Evolutionary conservation across 2,888 invertebrate genomes (phyloP).

Genomic region (Mesoligia furuncula): DNA sequence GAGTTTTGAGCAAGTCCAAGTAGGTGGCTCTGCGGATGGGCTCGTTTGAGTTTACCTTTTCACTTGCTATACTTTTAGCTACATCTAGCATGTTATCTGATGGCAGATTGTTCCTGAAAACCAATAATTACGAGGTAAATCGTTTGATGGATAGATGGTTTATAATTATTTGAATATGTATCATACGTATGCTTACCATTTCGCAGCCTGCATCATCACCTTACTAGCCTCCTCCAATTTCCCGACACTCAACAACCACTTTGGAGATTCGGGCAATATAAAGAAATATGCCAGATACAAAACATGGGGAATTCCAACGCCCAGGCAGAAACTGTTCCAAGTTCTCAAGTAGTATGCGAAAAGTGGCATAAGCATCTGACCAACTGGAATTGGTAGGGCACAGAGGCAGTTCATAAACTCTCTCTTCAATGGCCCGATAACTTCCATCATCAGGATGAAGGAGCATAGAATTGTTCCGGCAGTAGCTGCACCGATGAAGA

Average conservation of each 20-base stretch:
- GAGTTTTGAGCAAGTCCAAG: conserved; percentile 91
- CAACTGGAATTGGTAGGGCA: conserved; percentile 91
- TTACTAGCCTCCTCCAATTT: conserved; percentile 90
- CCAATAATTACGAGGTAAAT: neutral
- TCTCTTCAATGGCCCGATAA: conserved; percentile 86
- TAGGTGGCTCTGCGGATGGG: conserved; percentile 83
- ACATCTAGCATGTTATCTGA: conserved; percentile 78
- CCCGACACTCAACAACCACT: conserved; percentile 93
- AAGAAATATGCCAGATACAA: conserved; percentile 91
- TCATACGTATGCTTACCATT: conserved; percentile 66
- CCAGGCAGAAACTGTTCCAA: conserved; percentile 91
- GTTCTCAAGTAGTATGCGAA: conserved; percentile 91
- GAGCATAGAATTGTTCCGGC: conserved; percentile 94
- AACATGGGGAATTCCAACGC: conserved; percentile 89
- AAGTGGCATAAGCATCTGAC: conserved; percentile 90
- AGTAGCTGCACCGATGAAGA: conserved; percentile 92
- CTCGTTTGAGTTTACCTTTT: conserved; percentile 81
- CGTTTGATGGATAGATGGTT: neutral
- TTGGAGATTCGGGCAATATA: conserved; percentile 93
- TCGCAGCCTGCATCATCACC: conserved; percentile 91
- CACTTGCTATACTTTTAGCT: conserved; percentile 68
- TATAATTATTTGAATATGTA: neutral
- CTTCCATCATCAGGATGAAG: conserved; percentile 91
- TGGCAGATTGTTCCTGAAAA: conserved; percentile 82
- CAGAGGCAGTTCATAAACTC: conserved; percentile 89